Conservation (phyloP, 2,888 invertebrate species). For the Hybos culiciformis region DNA sequence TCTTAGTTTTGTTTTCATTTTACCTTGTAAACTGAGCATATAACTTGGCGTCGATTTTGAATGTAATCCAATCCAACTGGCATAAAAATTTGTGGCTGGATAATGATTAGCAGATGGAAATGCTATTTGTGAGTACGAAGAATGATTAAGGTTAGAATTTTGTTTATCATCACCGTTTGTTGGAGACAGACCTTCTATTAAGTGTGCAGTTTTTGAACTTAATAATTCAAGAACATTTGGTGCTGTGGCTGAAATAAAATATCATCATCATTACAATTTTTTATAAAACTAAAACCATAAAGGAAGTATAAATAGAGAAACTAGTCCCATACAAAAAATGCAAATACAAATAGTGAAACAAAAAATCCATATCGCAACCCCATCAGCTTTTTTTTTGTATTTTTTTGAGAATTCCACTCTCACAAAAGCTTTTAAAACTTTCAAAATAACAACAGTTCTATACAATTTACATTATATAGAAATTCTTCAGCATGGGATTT, state of each 20-base stretch:
- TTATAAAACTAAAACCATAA: no score
- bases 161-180: conserved; percentile 10
- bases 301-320: no score
- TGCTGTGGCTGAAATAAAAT: conserved; percentile 16
- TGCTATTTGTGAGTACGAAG: no score
- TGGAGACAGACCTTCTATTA: conserved; percentile 15
- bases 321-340: no score
- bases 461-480: background rate
- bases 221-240: conserved; percentile 18
- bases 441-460: background rate
- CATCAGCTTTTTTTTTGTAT: no score
- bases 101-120: conserved; percentile 13
- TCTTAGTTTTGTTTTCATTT: no score
- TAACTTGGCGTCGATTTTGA: conserved; percentile 25
- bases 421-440: background rate
- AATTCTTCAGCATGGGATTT: background rate
- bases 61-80: conserved; percentile 25
- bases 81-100: conserved; percentile 18
- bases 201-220: conserved; percentile 15
- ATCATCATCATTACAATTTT: no score
- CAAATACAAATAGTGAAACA: no score
- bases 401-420: no score
- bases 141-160: conserved; percentile 2
- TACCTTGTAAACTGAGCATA: conserved; percentile 51
- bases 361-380: no score